These are phyloP conservation scores for Vulpes lagopus DNA, from an alignment of 2,113 vertebrate species.

Conservation along the genomic window DNA sequence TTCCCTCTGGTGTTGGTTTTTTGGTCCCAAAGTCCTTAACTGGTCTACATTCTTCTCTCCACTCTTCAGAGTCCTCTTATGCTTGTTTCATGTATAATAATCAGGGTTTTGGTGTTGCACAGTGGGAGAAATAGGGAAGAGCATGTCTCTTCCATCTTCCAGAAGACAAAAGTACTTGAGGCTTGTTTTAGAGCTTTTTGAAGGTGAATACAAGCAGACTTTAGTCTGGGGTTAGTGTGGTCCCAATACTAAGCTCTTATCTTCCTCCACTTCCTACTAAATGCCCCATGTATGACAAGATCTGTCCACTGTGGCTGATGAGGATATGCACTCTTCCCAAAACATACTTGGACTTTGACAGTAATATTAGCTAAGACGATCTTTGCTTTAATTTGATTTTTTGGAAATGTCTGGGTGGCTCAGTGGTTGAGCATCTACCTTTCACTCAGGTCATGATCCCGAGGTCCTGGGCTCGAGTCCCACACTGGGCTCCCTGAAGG, in stretches of 20 bases:
- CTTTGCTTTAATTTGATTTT: neutral
- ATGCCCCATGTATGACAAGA: neutral
- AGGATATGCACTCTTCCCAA: neutral
- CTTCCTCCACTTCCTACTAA: neutral
- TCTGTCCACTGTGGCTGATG: neutral
- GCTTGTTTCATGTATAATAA: too few species aligned
- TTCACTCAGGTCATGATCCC: too few species aligned
- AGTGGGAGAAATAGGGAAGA: neutral
- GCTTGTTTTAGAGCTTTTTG: neutral
- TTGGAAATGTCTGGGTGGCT: too few species aligned
- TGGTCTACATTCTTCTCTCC: neutral
- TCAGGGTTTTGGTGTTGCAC: too few species aligned
- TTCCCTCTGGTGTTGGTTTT: too few species aligned
- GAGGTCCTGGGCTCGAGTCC: too few species aligned
- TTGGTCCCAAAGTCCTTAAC: too few species aligned
- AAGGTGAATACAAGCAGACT: neutral
- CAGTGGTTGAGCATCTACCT: too few species aligned
- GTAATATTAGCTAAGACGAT: neutral
- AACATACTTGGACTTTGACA: neutral
- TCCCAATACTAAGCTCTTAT: neutral
- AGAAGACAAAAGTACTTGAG: neutral
- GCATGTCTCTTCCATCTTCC: neutral
- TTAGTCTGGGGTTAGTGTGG: neutral
- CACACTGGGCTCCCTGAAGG: too few species aligned
- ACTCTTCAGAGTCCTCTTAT: neutral